Conservation (phyloP, 2,113 vertebrate species). For the Carollia perspicillata region DNA sequence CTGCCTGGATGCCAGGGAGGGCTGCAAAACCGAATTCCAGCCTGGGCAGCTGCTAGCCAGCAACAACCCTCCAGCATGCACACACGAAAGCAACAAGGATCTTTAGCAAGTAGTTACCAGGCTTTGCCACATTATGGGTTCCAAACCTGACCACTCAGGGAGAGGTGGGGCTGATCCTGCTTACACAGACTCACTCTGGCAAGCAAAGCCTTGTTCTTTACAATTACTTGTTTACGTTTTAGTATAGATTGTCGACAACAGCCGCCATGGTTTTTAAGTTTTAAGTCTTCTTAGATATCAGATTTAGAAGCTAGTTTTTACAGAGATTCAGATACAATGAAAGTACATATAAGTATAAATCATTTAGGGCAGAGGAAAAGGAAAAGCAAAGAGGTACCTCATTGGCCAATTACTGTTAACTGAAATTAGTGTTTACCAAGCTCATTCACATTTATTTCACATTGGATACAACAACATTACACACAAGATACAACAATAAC, state of each 20-base stretch:
- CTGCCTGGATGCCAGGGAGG: background rate
- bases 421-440: constrained; percentile 4
- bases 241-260: background rate
- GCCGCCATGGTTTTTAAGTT: background rate
- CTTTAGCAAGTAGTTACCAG: background rate
- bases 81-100: background rate
- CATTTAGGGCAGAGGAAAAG: background rate
- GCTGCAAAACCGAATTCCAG: background rate
- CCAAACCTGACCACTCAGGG: background rate
- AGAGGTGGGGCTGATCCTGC: background rate
- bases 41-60: background rate
- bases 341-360: background rate
- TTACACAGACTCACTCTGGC: background rate
- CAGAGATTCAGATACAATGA: background rate
- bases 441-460: background rate
- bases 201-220: background rate
- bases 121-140: background rate
- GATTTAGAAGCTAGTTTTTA: background rate
- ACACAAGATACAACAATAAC: background rate
- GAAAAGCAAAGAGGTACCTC: background rate
- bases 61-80: background rate
- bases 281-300: background rate
- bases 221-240: background rate
- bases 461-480: background rate
- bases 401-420: background rate